Base-by-base conservation (phyloP, 2,797 vertebrate genomes). In the Lacerta agilis region DNA sequence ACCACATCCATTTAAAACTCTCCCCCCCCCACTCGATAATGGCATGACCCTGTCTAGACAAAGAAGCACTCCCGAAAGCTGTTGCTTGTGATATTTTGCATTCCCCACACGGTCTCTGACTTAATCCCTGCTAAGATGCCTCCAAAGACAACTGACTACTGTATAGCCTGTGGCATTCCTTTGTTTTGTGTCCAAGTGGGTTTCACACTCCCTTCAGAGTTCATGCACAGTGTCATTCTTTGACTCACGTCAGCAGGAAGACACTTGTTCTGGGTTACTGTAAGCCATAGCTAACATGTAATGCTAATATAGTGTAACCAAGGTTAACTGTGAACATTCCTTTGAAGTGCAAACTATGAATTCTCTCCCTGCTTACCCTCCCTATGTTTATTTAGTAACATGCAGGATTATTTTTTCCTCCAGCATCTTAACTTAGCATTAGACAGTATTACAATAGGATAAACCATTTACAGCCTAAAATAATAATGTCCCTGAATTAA, bases 91-190 rank as follows among this genome's bases (percentile, higher is more conserved):
- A 93, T 95, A 89, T 80, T 94, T 93, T 94, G 93, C 92, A 94
- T 83, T 90, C 67, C 43, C 43, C 2, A 36, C 55, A 89, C 86
- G 86, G 91, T 93, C 94, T 94, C 92, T 79, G 84, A 86, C 86
- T 94, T 89, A 67, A 58, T 92, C 83, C 49, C 79, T 92, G 92
- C 90, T 90, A 92, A 95, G 93, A 95, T 85, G 41, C 87, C 95
- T 94, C 92, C 91, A 93, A 85, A 92, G 94, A 95, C 90, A 93
- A 92, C 88, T 90, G 92, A 89, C 91, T 95, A 87, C 90, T 88
- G 89, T 86, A 73, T 49, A 90, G 93, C 85, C 82, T 0, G 58
- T 87, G 91, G 92, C 71, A 79, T 89, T 91, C 43, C 83, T 92
- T 90, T 87, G 89, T 90, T 87, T 55, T 79, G 27, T 45, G 86